Evolutionary conservation across 2,888 invertebrate genomes (phyloP), one percentile per base, ranked within the genome.

Genomic region (Metalampra italica): DNA sequence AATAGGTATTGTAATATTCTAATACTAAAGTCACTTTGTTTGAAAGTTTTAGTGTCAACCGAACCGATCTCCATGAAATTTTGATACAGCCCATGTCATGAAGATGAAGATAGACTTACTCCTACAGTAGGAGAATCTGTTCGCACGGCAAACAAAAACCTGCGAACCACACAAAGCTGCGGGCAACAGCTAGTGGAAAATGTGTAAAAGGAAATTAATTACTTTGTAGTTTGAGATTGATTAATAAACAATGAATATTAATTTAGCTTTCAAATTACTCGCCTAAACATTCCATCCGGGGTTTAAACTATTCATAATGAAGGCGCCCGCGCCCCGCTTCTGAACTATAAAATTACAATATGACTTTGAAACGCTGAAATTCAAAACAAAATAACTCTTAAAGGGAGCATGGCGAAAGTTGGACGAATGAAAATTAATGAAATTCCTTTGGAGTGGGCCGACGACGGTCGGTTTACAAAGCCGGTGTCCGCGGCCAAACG

Each of bases 401-500:
- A 53, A 58, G 59, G 51, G 56, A 54, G 47, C 52, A 52, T 54
- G 55, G 62, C 55, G 60, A 72, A 78, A 79, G 77, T 78, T 75
- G 65, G 55, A 53, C 68, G 70, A 73, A 79, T 81, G 79, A 75
- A 81, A 85, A 80, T 83, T 85, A 84, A 83, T 84, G 80, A 80
- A 83, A 81, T 78, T 79, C 73, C 60, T 67, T 59, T 60, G 58
- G 54, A 54, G n/a, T 9, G 9, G 32, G 11, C 30, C 56, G 51
- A 53, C 55, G 62, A 59, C 62, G 67, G 65, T 62, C 59, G 57
- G 68, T 55, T 71, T 71, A 72, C 72, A 76, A 75, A 73, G 72
- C 63, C 66, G 44, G 55, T 50, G 58, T 52, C 40, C 41, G 43
- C 49, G 42, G 54, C 29, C 43, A 30, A 47, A 51, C 47, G 41